Percentiles rank a stretch among this genome's conserved stretches.
Evolutionary conservation across 2,888 invertebrate species (phyloP).

Genomic region (Chaitophorus viminalis): DNA sequence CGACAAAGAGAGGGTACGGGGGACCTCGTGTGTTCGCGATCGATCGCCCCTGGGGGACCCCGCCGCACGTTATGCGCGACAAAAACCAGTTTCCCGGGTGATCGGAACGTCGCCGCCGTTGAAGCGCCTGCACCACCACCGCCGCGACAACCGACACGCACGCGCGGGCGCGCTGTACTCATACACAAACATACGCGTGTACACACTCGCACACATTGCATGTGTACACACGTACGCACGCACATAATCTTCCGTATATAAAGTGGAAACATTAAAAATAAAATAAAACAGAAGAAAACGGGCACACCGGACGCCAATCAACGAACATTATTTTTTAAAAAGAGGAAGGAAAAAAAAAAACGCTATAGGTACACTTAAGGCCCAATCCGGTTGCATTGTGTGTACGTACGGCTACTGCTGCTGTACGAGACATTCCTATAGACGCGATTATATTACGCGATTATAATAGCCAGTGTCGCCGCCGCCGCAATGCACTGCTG

Average conservation of each 20-base stretch:
- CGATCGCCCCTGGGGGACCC: slow-evolving; percentile 42
- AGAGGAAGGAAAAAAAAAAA: slow-evolving; percentile 19
- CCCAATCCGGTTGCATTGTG: slow-evolving; percentile 54
- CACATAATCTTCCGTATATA: slow-evolving; percentile 29
- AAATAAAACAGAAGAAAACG: slow-evolving; percentile 35
- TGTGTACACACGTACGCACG: neutral
- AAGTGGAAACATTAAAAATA: slow-evolving; percentile 50
- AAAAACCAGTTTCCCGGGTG: slow-evolving; percentile 58
- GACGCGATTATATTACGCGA: neutral
- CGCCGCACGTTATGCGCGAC: slow-evolving; percentile 42
- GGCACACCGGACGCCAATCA: slow-evolving; percentile 53
- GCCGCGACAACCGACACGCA: slow-evolving; percentile 53
- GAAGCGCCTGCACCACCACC: slow-evolving; percentile 7
- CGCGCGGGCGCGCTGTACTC: neutral
- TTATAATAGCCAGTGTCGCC: neutral
- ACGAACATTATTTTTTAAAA: slow-evolving; percentile 44
- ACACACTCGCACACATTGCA: slow-evolving; percentile 13
- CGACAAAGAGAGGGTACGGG: slow-evolving; percentile 10
- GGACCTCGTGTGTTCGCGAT: slow-evolving; percentile 38
- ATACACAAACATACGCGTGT: neutral
- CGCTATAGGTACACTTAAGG: slow-evolving; percentile 18
- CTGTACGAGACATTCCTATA: slow-evolving; percentile 31
- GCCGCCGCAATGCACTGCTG: neutral
- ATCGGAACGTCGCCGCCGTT: slow-evolving; percentile 45
- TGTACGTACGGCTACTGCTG: neutral